Conservation (phyloP, 2,797 vertebrate genomes). For the Rhyacichthys aspro region DNA sequence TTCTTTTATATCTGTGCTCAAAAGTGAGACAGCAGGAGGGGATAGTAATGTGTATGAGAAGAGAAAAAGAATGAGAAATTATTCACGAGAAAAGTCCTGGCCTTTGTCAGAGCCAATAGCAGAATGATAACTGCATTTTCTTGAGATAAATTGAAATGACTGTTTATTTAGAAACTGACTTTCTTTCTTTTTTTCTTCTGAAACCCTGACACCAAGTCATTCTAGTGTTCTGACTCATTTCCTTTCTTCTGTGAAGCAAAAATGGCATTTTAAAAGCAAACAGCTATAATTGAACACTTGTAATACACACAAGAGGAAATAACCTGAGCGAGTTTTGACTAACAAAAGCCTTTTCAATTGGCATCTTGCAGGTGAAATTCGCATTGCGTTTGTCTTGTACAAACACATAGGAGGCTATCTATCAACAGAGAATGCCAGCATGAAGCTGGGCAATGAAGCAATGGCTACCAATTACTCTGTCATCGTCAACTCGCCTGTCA, state of each 20-base stretch:
- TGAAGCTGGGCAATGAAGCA: slow-evolving; percentile 93
- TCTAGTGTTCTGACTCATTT: neutral
- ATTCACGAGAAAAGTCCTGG: slow-evolving; percentile 49
- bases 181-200: neutral
- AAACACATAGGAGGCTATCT: slow-evolving; percentile 95
- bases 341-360: neutral
- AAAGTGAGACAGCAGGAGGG: slow-evolving; percentile 53
- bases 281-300: neutral
- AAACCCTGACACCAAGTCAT: slow-evolving; percentile 3
- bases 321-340: neutral
- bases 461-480: slow-evolving; percentile 95
- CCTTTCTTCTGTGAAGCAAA: no score
- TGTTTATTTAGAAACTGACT: slow-evolving; percentile 14
- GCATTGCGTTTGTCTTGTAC: slow-evolving; percentile 96
- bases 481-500: slow-evolving; percentile 96
- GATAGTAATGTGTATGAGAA: slow-evolving; percentile 15
- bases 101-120: slow-evolving; percentile 39
- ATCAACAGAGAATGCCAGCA: slow-evolving; percentile 96
- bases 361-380: slow-evolving; percentile 88
- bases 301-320: no score
- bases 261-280: slow-evolving; percentile 3
- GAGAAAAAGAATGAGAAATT: slow-evolving; percentile 21
- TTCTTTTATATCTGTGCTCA: slow-evolving; percentile 54
- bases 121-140: slow-evolving; percentile 34
- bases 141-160: slow-evolving; percentile 45